Evolutionary conservation across 2,113 vertebrate species (phyloP).

Genomic region (Apodemus sylvaticus): DNA sequence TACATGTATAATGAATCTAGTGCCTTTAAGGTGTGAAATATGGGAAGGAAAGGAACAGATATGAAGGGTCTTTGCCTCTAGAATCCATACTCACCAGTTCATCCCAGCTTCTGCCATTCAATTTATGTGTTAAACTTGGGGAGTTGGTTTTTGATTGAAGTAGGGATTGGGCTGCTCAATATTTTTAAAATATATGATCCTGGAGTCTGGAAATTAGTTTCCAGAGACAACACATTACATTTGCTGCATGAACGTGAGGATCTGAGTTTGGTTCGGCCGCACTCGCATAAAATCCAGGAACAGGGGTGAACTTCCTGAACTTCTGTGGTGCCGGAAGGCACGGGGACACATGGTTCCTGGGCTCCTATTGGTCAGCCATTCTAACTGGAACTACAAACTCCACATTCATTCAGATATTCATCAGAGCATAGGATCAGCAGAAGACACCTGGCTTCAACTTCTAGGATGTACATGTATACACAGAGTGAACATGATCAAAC

Average conservation of each 20-base stretch:
- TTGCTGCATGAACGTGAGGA: neutral
- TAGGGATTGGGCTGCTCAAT: neutral
- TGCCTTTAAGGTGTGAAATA: neutral
- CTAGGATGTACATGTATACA: too few relatives aligned
- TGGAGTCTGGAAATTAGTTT: neutral
- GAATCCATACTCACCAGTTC: neutral
- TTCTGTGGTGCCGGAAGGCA: neutral
- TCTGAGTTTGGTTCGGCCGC: neutral
- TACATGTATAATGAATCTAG: neutral
- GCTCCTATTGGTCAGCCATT: too few relatives aligned
- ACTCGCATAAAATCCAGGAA: neutral
- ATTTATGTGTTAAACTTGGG: neutral
- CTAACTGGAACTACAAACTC: neutral
- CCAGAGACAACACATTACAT: too few relatives aligned
- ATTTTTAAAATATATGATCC: neutral
- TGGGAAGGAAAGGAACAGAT: neutral
- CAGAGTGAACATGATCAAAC: too few relatives aligned
- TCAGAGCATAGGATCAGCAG: neutral
- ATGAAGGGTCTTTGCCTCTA: neutral
- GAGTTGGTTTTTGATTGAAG: neutral
- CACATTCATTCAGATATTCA: neutral
- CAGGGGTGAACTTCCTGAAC: neutral
- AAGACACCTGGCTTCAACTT: neutral
- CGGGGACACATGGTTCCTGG: neutral
- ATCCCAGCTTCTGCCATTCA: neutral